Conservation (phyloP, 2,888 invertebrate genomes). For the Corbicula japonica region DNA sequence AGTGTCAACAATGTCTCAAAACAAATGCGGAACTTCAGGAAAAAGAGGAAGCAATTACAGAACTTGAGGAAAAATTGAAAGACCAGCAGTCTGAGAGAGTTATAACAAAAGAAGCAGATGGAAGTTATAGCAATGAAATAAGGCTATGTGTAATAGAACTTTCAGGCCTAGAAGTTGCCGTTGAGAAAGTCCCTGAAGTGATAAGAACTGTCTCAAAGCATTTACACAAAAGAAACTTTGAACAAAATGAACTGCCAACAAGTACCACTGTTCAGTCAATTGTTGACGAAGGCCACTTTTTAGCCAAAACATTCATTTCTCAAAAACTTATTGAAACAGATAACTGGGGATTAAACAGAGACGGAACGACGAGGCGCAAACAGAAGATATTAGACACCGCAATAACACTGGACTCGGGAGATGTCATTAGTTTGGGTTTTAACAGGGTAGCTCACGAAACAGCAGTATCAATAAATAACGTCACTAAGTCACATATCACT, state of each 20-base stretch:
- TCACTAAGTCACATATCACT: conserved; percentile 6
- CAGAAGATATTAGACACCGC: conserved; percentile 27
- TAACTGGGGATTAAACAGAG: conserved; percentile 7
- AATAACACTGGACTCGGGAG: conserved; percentile 2
- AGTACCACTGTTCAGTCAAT: conserved; percentile 15
- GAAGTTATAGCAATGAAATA: conserved; percentile 4
- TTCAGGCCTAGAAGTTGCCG: conserved; percentile 22
- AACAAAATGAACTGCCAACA: conserved; percentile 16
- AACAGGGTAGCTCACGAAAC: conserved; percentile 19
- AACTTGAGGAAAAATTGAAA: conserved; percentile 1
- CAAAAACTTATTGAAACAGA: conserved; percentile 4
- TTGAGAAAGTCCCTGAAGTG: conserved; percentile 15
- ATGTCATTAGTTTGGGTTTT: conserved; percentile 31
- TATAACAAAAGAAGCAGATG: conserved; percentile 18
- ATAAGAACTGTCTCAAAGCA: conserved; percentile 22
- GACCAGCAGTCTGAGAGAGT: not conserved
- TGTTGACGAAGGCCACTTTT: conserved; percentile 17
- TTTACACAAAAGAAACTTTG: conserved; percentile 1
- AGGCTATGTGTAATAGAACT: conserved; percentile 21
- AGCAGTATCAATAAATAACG: conserved; percentile 15
- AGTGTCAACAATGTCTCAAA: conserved; percentile 1
- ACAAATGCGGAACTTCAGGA: not conserved
- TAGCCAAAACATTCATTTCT: conserved; percentile 19
- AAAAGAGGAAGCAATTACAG: conserved; percentile 7
- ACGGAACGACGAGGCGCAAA: conserved; percentile 17